Base-by-base conservation (phyloP, 2,113 vertebrate genomes). In the Syngnathoides biaculeatus region DNA sequence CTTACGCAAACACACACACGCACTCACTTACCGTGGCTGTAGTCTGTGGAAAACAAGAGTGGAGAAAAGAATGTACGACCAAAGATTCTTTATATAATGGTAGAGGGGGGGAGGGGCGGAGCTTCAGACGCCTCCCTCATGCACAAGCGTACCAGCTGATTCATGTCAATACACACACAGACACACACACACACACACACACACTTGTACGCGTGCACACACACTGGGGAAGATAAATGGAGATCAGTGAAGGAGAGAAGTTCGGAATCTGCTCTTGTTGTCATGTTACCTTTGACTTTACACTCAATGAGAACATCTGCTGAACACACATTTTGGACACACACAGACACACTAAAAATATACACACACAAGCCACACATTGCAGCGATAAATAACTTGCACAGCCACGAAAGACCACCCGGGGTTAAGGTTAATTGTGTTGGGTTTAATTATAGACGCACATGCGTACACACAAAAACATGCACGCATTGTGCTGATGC, bases 31-130 rank as follows among this genome's bases (percentile, higher is more conserved):
- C 92, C 88, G 78, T 22, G 8, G 75, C 50, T 82, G 82, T 72
- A 61, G 82, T 78, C 69, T 77, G n/a, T 58, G 45, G 72, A 61
- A 73, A 84, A 79, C 69, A 76, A 72, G 68, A 90, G 67, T 72
- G 91, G 94, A 93, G 94, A 97, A 97, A 95, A 92, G 92, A 91
- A 88, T 92, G 85, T 88, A 79, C 84, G 90, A 85, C 81, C 86
- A 89, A 81, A 80, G 71, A 79, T 69, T 7, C 82, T 88, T 96
- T 93, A 92, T 96, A 97, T 96, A 95, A 90, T 76, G 56, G 71
- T 80, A 89, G 89, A 86, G 93, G 93, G 6, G 65, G 84, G 90
- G 92, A 82, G 90, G 92, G 92, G 92, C 71, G 89, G 87, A 65
- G 62, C 92, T 92, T 81, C 77, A 89, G 84, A 90, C 89, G 83